Conservation (phyloP, 2,888 invertebrate species). For the Eupithecia insigniata region DNA sequence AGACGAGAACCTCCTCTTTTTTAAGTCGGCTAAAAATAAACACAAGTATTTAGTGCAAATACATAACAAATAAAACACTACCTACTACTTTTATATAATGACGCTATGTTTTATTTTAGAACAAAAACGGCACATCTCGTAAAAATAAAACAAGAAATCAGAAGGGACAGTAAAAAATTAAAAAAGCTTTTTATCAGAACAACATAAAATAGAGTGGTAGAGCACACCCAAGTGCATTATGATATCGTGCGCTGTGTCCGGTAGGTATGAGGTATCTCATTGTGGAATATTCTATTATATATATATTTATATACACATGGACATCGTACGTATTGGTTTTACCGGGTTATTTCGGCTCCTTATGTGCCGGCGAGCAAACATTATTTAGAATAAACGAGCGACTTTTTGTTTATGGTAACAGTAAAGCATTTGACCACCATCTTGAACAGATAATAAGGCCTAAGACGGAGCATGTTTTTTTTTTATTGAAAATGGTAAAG, state of each 20-base stretch:
- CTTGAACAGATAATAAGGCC: too few species aligned
- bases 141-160: not conserved
- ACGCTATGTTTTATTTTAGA: not conserved
- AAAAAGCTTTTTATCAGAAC: not conserved
- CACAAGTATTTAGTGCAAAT: too few species aligned
- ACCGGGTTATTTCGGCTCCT: constrained; percentile 32
- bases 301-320: too few species aligned
- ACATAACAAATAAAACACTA: too few species aligned
- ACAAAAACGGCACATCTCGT: not conserved
- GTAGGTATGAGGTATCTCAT: constrained; percentile 28
- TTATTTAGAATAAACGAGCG: constrained; percentile 14
- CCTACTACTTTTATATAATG: not conserved
- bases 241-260: constrained; percentile 12
- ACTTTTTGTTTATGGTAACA: too few species aligned
- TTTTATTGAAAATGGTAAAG: too few species aligned
- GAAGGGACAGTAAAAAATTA: not conserved
- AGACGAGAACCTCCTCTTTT: too few species aligned
- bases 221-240: not conserved
- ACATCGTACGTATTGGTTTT: constrained; percentile 40
- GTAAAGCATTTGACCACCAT: too few species aligned
- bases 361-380: constrained; percentile 35
- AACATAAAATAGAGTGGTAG: not conserved
- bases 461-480: too few species aligned
- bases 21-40: too few species aligned
- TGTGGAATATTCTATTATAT: constrained; percentile 31